phyloP scores from a whole-genome alignment of 2,113 vertebrate species.

The Ia io region DNA sequence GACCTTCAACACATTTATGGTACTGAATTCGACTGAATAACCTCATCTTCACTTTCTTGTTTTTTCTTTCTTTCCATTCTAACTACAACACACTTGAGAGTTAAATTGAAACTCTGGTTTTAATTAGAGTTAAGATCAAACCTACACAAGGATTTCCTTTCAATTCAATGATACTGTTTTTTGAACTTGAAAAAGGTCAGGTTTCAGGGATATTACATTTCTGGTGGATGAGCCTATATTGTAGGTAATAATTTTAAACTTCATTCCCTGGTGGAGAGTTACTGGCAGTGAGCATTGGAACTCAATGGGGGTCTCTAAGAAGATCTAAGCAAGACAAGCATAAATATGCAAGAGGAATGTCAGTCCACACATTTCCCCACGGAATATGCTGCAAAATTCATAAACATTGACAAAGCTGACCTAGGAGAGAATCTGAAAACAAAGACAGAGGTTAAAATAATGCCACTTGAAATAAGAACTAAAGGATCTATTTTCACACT shows the following conservation, averaged over 20 bases:
- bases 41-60: neutral
- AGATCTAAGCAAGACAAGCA: constrained; percentile 11
- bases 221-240: neutral
- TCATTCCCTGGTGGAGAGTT: neutral
- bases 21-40: neutral
- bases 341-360: constrained; percentile 5
- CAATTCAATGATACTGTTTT: constrained; percentile 6
- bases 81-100: neutral
- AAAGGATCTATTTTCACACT: constrained; percentile 36
- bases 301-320: neutral
- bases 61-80: constrained; percentile 22
- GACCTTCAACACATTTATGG: neutral
- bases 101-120: neutral
- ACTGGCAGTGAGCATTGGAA: neutral
- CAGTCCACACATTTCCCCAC: neutral
- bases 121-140: neutral
- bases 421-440: constrained; percentile 34
- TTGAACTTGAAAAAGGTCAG: constrained; percentile 44
- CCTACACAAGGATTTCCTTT: constrained; percentile 21
- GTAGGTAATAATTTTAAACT: constrained; percentile 21
- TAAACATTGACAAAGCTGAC: constrained; percentile 21
- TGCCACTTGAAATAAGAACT: constrained; percentile 16
- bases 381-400: constrained; percentile 18
- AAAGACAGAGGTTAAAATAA: constrained; percentile 43
- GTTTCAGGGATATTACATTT: constrained; percentile 55